Percentiles rank a stretch among this genome's conserved stretches.
Conservation (phyloP, 2,113 vertebrate species). For the Mormyrus lacerda region DNA sequence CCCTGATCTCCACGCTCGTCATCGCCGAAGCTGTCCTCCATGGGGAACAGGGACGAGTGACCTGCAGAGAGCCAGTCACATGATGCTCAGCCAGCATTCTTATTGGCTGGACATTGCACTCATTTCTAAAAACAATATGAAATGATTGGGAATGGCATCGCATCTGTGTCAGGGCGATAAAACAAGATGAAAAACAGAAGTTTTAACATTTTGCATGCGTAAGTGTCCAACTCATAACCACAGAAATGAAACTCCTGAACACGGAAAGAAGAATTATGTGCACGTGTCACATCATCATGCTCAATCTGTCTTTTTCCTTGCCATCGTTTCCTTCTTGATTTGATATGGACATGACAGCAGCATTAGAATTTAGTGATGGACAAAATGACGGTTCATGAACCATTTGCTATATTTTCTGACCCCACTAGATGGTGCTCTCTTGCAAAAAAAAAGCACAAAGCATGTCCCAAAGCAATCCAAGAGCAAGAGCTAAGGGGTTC, state of each 20-base stretch:
- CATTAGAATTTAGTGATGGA: background rate
- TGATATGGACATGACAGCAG: background rate
- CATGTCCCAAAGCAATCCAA: background rate
- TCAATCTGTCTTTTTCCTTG: background rate
- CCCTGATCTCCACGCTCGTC: conserved; percentile 92
- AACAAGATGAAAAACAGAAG: background rate
- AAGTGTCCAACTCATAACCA: background rate
- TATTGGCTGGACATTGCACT: background rate
- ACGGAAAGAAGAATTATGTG: background rate
- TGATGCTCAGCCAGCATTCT: background rate
- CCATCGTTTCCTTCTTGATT: background rate
- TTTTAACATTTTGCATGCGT: background rate
- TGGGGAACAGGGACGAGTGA: conserved; percentile 95
- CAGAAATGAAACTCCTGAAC: background rate
- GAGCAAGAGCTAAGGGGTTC: background rate
- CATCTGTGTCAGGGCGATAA: background rate
- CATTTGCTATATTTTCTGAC: background rate
- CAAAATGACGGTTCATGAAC: background rate
- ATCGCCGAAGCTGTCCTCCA: conserved; percentile 95
- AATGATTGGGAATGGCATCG: background rate
- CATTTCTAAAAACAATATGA: background rate
- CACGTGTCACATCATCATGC: background rate
- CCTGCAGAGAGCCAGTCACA: conserved; percentile 52
- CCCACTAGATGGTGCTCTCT: background rate
- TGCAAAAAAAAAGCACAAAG: background rate